A percentile compares a stretch with the other conserved stretches of the same genome.
Evolutionary conservation across 2,888 invertebrate species (phyloP).

Genomic region (Drosophila diplacantha): DNA sequence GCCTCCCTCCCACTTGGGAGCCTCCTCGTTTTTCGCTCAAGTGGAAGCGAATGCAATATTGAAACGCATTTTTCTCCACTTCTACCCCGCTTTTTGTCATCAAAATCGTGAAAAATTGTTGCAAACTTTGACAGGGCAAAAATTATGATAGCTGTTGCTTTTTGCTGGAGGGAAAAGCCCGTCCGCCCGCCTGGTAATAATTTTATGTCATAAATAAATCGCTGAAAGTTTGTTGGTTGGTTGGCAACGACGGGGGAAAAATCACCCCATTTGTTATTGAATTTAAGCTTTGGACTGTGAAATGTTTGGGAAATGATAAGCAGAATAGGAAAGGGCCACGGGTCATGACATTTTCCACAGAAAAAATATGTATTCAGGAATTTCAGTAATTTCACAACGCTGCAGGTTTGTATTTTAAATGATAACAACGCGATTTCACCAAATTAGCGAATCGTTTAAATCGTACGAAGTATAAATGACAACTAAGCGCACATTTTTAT

Average conservation of each 20-base stretch:
- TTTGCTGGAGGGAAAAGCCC: conserved; percentile 10
- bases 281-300: conserved; percentile 39
- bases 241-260: conserved; percentile 2
- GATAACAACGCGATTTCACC: conserved; percentile 32
- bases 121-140: conserved; percentile 64
- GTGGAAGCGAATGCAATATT: conserved; percentile 49
- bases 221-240: conserved; percentile 31
- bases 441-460: conserved; percentile 30
- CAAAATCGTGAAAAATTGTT: conserved; percentile 69
- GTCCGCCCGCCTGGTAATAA: conserved; percentile 47
- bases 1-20: conserved; percentile 15
- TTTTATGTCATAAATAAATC: conserved; percentile 64
- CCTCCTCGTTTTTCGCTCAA: background rate
- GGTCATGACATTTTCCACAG: conserved; percentile 6
- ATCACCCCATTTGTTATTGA: conserved; percentile 49
- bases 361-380: conserved; percentile 7
- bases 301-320: conserved; percentile 29
- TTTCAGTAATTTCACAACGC: conserved; percentile 1
- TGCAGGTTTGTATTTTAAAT: conserved; percentile 1
- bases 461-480: conserved; percentile 52
- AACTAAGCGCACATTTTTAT: conserved; percentile 45
- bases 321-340: conserved; percentile 1
- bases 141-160: conserved; percentile 56
- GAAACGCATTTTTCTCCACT: conserved; percentile 47
- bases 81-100: conserved; percentile 31